Conservation (phyloP, 2,888 invertebrate genomes). For the Achlya flavicornis region DNA sequence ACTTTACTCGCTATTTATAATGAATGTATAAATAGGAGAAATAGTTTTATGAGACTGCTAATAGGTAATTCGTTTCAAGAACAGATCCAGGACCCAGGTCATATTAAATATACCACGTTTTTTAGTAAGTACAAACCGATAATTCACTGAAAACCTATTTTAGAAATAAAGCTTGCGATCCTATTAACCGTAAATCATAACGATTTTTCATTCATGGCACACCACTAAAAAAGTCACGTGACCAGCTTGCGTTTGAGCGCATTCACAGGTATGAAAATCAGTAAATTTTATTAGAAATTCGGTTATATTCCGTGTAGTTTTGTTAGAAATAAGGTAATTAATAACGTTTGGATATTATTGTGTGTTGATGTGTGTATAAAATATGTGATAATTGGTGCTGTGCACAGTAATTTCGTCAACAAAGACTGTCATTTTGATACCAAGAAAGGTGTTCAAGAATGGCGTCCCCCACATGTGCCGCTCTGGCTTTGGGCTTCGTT, state of each 20-base stretch:
- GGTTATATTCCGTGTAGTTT: constrained; percentile 64
- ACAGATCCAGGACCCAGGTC: too few species aligned
- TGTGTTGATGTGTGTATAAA: constrained; percentile 67
- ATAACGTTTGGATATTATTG: constrained; percentile 45
- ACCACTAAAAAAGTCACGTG: constrained; percentile 85
- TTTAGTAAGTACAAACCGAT: too few species aligned
- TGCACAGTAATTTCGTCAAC: constrained; percentile 73
- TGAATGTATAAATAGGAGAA: too few species aligned
- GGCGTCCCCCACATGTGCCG: constrained; percentile 90
- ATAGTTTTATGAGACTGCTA: too few species aligned
- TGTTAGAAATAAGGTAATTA: constrained; percentile 72
- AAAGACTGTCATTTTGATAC: constrained; percentile 86
- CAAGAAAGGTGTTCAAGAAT: constrained; percentile 88
- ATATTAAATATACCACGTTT: too few species aligned
- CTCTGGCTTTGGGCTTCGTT: constrained; percentile 73
- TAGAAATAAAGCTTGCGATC: background rate
- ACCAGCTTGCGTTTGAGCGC: constrained; percentile 88
- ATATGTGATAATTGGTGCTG: constrained; percentile 65
- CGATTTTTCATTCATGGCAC: constrained; percentile 37
- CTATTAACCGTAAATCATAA: constrained; percentile 22
- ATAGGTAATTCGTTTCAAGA: too few species aligned
- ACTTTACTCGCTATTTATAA: too few species aligned
- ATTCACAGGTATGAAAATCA: constrained; percentile 86
- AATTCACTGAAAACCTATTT: background rate
- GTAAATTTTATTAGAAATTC: constrained; percentile 77